Evolutionary conservation across 2,888 invertebrate species (phyloP).

Genomic region (Synergus itoensis): DNA sequence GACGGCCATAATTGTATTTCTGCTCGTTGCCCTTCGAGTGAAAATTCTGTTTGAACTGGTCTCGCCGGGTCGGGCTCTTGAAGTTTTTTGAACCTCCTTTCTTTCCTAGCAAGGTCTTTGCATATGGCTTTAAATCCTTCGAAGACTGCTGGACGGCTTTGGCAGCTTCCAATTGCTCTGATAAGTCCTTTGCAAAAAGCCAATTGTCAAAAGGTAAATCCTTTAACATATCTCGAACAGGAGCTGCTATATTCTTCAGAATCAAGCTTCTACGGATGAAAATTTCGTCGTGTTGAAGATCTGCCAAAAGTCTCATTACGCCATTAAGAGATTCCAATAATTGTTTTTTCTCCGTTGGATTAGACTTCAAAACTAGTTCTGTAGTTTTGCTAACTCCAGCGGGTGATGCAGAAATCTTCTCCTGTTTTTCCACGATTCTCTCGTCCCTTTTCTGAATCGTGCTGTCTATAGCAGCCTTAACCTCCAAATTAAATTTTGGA

Average conservation of each 20-base stretch:
- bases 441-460: constrained; percentile 28
- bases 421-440: constrained; percentile 37
- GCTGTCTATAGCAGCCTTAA: not conserved
- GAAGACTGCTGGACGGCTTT: constrained; percentile 10
- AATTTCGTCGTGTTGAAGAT: constrained; percentile 49
- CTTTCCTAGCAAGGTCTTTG: not conserved
- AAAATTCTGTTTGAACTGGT: not conserved
- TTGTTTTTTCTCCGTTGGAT: not conserved
- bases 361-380: not conserved
- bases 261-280: constrained; percentile 37
- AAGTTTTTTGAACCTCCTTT: constrained; percentile 24
- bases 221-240: constrained; percentile 1
- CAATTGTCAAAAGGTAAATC: not conserved
- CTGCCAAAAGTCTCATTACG: constrained; percentile 39
- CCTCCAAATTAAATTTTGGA: too few species aligned
- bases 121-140: constrained; percentile 7
- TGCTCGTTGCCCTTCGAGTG: constrained; percentile 23
- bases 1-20: not conserved
- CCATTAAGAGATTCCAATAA: constrained; percentile 43
- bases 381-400: constrained; percentile 36
- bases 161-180: constrained; percentile 9
- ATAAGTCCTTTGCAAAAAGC: constrained; percentile 4
- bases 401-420: constrained; percentile 42
- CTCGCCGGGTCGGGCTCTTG: not conserved
- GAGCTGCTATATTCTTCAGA: not conserved